Percentiles rank a stretch among this genome's conserved stretches.
Conservation (phyloP, 2,113 vertebrate genomes). For the Pelecanus crispus region DNA sequence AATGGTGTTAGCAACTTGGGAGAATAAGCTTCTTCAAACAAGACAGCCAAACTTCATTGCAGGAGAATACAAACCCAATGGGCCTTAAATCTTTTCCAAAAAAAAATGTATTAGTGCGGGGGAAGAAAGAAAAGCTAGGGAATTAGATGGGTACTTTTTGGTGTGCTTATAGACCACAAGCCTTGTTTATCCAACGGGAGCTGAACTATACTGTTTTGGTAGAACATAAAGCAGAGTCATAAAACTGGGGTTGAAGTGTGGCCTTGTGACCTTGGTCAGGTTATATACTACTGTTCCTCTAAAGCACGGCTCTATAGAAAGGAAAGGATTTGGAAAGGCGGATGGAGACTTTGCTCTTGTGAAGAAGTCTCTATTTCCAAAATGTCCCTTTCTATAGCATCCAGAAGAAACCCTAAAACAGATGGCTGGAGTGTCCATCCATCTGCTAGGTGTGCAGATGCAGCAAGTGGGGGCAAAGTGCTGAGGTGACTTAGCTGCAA, state of each 20-base stretch:
- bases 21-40: neutral
- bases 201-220: neutral
- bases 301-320: neutral
- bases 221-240: neutral
- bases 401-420: neutral
- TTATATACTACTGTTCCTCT: neutral
- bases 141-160: neutral
- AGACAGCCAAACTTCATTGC: neutral
- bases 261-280: neutral
- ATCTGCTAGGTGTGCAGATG: rapidly evolving
- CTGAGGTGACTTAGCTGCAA: neutral
- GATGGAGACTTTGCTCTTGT: neutral
- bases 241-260: neutral
- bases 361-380: neutral
- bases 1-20: neutral
- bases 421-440: neutral
- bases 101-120: neutral
- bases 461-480: rapidly evolving
- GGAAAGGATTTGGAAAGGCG: neutral
- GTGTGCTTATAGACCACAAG: neutral
- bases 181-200: neutral
- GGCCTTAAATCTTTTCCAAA: neutral
- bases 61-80: neutral
- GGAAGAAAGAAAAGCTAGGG: neutral
- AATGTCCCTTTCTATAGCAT: neutral